These are phyloP conservation scores for Ommatoiulus sabulosus DNA, from an alignment of 2,888 invertebrate species.

Conservation along the genomic window DNA sequence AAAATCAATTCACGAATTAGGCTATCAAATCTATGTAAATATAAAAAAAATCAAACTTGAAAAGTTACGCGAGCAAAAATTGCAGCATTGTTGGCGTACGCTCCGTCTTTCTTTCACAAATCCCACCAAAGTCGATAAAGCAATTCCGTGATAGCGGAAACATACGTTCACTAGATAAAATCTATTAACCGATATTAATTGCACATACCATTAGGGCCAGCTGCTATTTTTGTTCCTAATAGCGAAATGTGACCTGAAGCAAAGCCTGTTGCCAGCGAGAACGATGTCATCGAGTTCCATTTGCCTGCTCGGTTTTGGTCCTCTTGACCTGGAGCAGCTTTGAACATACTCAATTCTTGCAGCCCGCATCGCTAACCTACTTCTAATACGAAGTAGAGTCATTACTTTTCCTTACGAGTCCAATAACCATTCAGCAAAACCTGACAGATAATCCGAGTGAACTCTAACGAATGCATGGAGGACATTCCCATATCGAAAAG, in stretches of 20 bases:
- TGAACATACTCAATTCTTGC: neutral
- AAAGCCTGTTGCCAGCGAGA: neutral
- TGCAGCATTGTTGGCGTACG: neutral
- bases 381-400: neutral
- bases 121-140: neutral
- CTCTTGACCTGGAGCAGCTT: neutral
- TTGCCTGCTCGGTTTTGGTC: neutral
- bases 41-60: neutral
- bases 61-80: neutral
- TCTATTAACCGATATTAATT: conserved; percentile 4
- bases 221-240: neutral
- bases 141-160: neutral
- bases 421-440: neutral
- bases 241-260: neutral
- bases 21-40: neutral
- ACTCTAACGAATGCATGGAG: neutral
- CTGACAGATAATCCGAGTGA: neutral
- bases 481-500: neutral
- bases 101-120: neutral
- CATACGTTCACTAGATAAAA: neutral
- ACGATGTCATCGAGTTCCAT: neutral
- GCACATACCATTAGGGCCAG: conserved; percentile 12
- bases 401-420: neutral
- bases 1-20: neutral
- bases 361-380: neutral